Conservation (phyloP, 2,113 vertebrate genomes). For the Seriola rivoliana region DNA sequence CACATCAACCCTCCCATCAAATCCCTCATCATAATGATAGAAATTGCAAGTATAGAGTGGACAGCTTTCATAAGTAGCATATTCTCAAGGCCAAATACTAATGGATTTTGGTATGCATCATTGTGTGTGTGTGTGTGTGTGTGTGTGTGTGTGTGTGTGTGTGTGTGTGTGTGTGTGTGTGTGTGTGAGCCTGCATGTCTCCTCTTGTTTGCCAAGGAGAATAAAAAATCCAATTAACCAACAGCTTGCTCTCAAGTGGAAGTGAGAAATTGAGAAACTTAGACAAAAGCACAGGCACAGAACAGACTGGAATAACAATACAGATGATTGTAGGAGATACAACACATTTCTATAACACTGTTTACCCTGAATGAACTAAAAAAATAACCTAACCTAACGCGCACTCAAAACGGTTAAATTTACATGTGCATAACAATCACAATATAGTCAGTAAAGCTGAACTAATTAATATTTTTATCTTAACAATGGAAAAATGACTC, state of each 20-base stretch:
- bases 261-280: constrained; percentile 71
- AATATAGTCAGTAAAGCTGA: not conserved
- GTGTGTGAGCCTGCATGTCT: constrained; percentile 23
- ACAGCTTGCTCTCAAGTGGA: constrained; percentile 69
- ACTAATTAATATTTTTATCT: not conserved
- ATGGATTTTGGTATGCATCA: constrained; percentile 5
- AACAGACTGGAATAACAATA: constrained; percentile 63
- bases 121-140: not conserved
- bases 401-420: not conserved
- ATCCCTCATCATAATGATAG: constrained; percentile 43
- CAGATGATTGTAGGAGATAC: constrained; percentile 5
- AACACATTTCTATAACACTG: not conserved
- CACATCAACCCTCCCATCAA: constrained; percentile 22
- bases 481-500: not conserved
- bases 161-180: constrained; percentile 1
- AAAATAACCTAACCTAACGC: not conserved
- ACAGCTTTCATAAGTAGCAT: constrained; percentile 46
- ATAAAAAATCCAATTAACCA: constrained; percentile 72
- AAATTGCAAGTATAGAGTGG: constrained; percentile 48
- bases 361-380: not conserved
- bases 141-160: constrained; percentile 3
- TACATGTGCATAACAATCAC: not conserved
- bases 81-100: constrained; percentile 39
- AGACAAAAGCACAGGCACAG: constrained; percentile 60
- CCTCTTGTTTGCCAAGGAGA: constrained; percentile 12